These are phyloP conservation scores for Sebastes minor DNA, from an alignment of 2,797 vertebrate species.

Conservation along the genomic window DNA sequence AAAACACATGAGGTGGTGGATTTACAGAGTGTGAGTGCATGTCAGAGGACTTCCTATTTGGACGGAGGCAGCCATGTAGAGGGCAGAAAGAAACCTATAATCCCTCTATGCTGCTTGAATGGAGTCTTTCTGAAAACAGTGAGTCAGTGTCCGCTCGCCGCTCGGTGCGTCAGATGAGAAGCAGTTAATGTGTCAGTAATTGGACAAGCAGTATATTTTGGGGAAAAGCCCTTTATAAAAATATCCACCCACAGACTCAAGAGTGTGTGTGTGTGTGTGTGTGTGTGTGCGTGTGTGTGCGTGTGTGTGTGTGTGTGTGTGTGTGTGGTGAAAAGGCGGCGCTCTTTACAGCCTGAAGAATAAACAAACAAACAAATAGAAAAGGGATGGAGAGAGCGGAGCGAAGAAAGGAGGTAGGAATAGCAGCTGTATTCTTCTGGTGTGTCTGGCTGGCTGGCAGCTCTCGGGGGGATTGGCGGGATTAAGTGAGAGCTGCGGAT, in stretches of 20 bases:
- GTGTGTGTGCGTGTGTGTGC: too few species aligned
- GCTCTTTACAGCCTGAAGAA: conserved; percentile 39
- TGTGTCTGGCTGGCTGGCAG: conserved; percentile 69
- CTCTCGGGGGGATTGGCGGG: conserved; percentile 60
- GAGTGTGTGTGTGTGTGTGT: conserved; percentile 1
- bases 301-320: too few species aligned
- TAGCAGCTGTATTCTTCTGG: conserved; percentile 53
- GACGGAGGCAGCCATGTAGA: conserved; percentile 85
- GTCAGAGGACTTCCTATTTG: conserved; percentile 90
- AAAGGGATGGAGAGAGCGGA: conserved; percentile 2
- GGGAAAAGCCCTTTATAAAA: conserved; percentile 75
- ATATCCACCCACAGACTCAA: conserved; percentile 49
- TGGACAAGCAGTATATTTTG: conserved; percentile 84
- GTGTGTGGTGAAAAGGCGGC: conserved; percentile 8
- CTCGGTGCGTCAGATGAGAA: conserved; percentile 90
- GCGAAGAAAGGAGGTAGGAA: conserved; percentile 29
- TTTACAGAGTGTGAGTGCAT: conserved; percentile 93
- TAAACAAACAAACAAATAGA: conserved; percentile 61
- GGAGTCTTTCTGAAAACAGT: conserved; percentile 90
- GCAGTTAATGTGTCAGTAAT: conserved; percentile 89
- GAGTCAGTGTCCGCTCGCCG: conserved; percentile 85
- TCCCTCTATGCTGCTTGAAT: conserved; percentile 84
- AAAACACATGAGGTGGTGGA: conserved; percentile 88
- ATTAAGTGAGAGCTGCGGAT: conserved; percentile 74
- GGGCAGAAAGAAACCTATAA: conserved; percentile 88